phyloP scores from a whole-genome alignment of 2,113 vertebrate genomes.

The Mixornis gularis region DNA sequence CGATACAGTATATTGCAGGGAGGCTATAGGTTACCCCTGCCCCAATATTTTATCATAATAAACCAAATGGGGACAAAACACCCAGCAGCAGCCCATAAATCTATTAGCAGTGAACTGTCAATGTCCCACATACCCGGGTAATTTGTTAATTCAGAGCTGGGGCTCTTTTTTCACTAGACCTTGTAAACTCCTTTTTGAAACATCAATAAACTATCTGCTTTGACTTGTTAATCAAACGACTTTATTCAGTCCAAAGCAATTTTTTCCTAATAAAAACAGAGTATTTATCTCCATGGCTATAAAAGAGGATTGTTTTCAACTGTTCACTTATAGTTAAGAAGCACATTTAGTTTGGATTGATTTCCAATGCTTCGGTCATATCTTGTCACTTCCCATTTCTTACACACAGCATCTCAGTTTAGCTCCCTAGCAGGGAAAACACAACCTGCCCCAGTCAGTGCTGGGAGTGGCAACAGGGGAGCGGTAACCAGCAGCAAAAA shows the following conservation, averaged over 20 bases:
- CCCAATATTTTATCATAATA: slow-evolving; percentile 78
- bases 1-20: slow-evolving; percentile 69
- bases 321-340: slow-evolving; percentile 99
- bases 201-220: slow-evolving; percentile 82
- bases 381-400: slow-evolving; percentile 99
- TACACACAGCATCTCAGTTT: slow-evolving; percentile 94
- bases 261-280: slow-evolving; percentile 84
- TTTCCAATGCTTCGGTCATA: slow-evolving; percentile 98
- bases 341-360: slow-evolving; percentile 99
- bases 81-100: slow-evolving; percentile 76
- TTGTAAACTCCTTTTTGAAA: slow-evolving; percentile 80
- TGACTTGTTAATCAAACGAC: slow-evolving; percentile 83
- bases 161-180: slow-evolving; percentile 75
- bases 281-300: slow-evolving; percentile 82
- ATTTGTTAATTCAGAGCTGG: slow-evolving; percentile 78
- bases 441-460: slow-evolving; percentile 60
- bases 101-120: slow-evolving; percentile 78
- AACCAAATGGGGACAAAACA: slow-evolving; percentile 72
- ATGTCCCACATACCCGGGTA: slow-evolving; percentile 70
- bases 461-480: slow-evolving; percentile 2
- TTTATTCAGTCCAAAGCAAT: slow-evolving; percentile 83
- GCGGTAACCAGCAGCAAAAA: slow-evolving; percentile 8
- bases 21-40: slow-evolving; percentile 71
- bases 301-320: slow-evolving; percentile 90
- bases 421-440: slow-evolving; percentile 80